Conservation (phyloP, 1,140 invertebrate species). For the Chironomus tepperi region DNA sequence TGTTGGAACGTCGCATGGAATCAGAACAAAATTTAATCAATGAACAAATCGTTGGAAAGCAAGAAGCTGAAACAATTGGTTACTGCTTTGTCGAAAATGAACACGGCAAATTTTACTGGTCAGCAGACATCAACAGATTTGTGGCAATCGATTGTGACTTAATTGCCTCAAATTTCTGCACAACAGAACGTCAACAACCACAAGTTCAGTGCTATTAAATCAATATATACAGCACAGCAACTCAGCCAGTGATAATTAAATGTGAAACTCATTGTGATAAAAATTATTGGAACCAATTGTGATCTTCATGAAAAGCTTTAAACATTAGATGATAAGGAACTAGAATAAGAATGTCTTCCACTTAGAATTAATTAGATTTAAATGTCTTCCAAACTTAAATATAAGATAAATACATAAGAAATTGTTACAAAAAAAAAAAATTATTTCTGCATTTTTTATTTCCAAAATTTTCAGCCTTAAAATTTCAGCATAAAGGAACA, state of each 20-base stretch:
- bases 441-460: no score
- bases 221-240: no score
- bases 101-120: conserved; percentile 20
- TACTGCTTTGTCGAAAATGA: conserved; percentile 14
- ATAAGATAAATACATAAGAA: background rate
- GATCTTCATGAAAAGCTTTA: conserved; percentile 23
- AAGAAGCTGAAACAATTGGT: conserved; percentile 3
- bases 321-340: background rate
- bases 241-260: background rate
- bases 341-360: background rate
- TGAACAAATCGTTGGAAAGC: conserved; percentile 1
- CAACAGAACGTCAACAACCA: background rate
- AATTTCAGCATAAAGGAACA: background rate
- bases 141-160: conserved; percentile 15
- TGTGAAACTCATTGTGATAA: background rate
- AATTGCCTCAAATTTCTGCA: background rate
- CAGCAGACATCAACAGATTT: background rate
- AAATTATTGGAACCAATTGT: conserved; percentile 10
- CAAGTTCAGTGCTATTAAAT: conserved; percentile 14
- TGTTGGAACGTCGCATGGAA: conserved; percentile 19
- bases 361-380: conserved; percentile 10
- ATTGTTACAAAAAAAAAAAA: no score
- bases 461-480: no score
- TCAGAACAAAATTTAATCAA: conserved; percentile 1
- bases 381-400: conserved; percentile 9